Evolutionary conservation across 1,140 invertebrate species (phyloP).

Genomic region (Cotesia glomerata): DNA sequence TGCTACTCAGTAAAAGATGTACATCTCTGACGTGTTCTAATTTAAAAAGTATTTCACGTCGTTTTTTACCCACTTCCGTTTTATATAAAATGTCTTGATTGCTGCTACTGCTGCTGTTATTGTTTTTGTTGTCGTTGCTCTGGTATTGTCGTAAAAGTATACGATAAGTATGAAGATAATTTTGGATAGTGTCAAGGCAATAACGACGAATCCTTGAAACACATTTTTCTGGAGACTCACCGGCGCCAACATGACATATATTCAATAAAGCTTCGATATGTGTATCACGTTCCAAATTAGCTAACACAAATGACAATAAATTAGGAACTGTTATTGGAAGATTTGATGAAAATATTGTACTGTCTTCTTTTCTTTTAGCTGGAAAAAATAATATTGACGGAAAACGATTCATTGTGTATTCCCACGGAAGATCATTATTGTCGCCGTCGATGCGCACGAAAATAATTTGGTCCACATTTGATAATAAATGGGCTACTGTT

Average conservation of each 20-base stretch:
- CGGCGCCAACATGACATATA: constrained; percentile 53
- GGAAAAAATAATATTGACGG: constrained; percentile 80
- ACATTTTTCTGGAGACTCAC: constrained; percentile 50
- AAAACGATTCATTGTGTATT: constrained; percentile 76
- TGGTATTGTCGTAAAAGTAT: constrained; percentile 39
- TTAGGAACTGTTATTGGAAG: constrained; percentile 72
- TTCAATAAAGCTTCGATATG: constrained; percentile 57
- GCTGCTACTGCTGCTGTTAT: neutral
- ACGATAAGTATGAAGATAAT: constrained; percentile 47
- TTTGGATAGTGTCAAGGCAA: constrained; percentile 55
- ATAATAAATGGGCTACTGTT: constrained; percentile 70
- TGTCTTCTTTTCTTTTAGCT: constrained; percentile 74
- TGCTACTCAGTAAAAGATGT: constrained; percentile 52
- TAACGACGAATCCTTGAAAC: constrained; percentile 50
- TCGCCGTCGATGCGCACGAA: constrained; percentile 81
- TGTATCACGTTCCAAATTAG: constrained; percentile 65
- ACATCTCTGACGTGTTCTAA: constrained; percentile 54
- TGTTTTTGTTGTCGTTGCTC: constrained; percentile 26
- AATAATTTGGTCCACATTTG: constrained; percentile 63
- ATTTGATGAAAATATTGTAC: constrained; percentile 71
- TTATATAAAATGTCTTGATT: no score
- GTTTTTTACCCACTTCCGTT: constrained; percentile 27
- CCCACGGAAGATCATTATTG: constrained; percentile 81
- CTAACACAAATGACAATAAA: constrained; percentile 75
- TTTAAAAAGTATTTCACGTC: constrained; percentile 47